phyloP scores from a whole-genome alignment of 2,797 vertebrate species.

The Phylloscopus collybita region DNA sequence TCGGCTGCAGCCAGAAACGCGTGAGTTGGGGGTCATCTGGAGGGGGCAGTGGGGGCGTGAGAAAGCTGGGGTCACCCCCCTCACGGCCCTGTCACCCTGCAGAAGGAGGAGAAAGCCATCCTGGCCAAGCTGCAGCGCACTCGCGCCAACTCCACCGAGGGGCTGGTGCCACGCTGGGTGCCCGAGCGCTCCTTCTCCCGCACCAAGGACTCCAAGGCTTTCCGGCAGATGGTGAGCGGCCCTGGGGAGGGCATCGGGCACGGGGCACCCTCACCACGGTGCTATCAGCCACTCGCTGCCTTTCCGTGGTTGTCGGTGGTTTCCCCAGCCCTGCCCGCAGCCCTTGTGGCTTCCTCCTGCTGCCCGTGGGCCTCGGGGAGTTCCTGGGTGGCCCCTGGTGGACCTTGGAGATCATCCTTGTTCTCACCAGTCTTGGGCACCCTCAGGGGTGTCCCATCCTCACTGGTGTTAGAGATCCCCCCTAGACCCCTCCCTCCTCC shows the following conservation, averaged over 20 bases:
- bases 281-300: neutral
- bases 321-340: neutral
- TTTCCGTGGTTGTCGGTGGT: neutral
- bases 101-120: slow-evolving; percentile 97
- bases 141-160: slow-evolving; percentile 90
- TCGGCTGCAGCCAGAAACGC: slow-evolving; percentile 95
- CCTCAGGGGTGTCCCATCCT: neutral
- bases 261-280: accelerated
- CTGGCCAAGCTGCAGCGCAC: slow-evolving; percentile 93
- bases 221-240: slow-evolving; percentile 92
- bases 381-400: neutral
- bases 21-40: slow-evolving; percentile 64
- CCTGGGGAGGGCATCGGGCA: accelerated
- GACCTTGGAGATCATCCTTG: neutral
- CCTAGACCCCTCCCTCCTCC: neutral
- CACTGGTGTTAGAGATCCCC: neutral
- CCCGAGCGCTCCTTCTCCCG: slow-evolving; percentile 90
- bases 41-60: accelerated
- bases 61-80: neutral
- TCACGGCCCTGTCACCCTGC: neutral
- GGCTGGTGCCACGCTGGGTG: slow-evolving; percentile 91
- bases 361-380: accelerated
- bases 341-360: neutral
- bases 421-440: neutral
- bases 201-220: slow-evolving; percentile 96